Percentiles rank a stretch among this genome's conserved stretches.
Conservation (phyloP, 2,113 vertebrate genomes). For the Ranitomeya variabilis region DNA sequence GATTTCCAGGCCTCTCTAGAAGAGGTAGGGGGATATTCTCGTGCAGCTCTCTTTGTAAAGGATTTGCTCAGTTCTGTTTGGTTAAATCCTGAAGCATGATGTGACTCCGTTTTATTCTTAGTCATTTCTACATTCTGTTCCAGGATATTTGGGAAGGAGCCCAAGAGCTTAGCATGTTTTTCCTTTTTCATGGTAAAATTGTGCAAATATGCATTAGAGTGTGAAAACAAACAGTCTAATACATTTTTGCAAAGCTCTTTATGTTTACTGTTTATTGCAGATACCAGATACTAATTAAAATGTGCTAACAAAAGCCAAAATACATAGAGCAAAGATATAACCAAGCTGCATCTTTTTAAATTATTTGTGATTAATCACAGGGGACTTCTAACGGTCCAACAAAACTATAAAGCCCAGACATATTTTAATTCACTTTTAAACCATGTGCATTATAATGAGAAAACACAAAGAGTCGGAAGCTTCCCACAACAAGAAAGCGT, state of each 20-base stretch:
- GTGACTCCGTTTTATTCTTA: conserved; percentile 81
- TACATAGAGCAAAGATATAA: conserved; percentile 84
- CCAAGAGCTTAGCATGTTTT: conserved; percentile 89
- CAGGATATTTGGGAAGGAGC: conserved; percentile 86
- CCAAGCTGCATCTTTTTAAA: conserved; percentile 77
- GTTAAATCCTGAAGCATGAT: conserved; percentile 82
- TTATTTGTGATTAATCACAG: conserved; percentile 79
- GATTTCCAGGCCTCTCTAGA: conserved; percentile 29
- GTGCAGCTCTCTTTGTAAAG: conserved; percentile 68
- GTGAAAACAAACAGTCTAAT: conserved; percentile 88
- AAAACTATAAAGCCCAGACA: conserved; percentile 32
- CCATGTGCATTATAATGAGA: conserved; percentile 32
- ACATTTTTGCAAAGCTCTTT: conserved; percentile 89
- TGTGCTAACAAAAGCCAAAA: conserved; percentile 86
- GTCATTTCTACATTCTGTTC: conserved; percentile 83
- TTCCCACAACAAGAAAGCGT: background rate
- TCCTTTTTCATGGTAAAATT: conserved; percentile 88
- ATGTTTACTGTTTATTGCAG: conserved; percentile 89
- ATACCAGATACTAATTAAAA: conserved; percentile 89
- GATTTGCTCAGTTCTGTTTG: conserved; percentile 76
- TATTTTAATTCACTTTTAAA: conserved; percentile 45
- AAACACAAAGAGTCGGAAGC: conserved; percentile 7
- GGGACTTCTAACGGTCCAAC: conserved; percentile 63
- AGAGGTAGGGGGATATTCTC: conserved; percentile 5
- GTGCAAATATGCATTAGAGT: conserved; percentile 89